Evolutionary conservation across 2,888 invertebrate genomes (phyloP), one percentile per base, ranked within the genome.

Genomic region (Antheraea assamensis): DNA sequence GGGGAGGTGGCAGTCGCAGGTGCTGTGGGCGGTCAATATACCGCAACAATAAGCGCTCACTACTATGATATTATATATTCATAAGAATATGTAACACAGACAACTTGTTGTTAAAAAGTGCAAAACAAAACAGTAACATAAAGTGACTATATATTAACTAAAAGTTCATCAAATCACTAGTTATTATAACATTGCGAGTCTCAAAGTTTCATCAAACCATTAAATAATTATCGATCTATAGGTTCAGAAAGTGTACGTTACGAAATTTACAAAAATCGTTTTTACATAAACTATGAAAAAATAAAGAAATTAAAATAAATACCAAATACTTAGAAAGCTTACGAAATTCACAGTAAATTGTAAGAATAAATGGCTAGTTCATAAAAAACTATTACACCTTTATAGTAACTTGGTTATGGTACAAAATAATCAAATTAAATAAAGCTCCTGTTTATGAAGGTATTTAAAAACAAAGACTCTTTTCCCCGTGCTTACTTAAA

Each of bases 1-100:
- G 83, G 85, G 88, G 90, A 91, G 91, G 91, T 90, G 91, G 80
- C 76, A 78, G 83, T 78, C 86, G 87, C 92, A 92, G 92, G 90
- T 92, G 93, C 82, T 79, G 78, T 78, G 78, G 80, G 83, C 82
- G 86, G 85, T 87, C 90, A 89, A 91, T 92, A 89, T 89, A 81
- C 90, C 84, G 82, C 85, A 85, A 83, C 81, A 83, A 84, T 85
- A 86, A 86, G 79, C 82, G 77, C 76, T 76, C 76, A 74, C 71
- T 74, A 72, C 75, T 72, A 74, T 75, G 76, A 73, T 76, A 73
- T 10, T 78, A 80, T 35, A 13, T 3, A 21, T 80, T 80, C 81
- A 72, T 75, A 76, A 78, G 77, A 79, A 74, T 77, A 76, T 49
- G 49, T 71, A 72, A 70, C 66, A 72, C 74, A 61, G 49, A 24